Evolutionary conservation across 2,888 invertebrate species (phyloP).

Genomic region (Parascotia fuliginaria): DNA sequence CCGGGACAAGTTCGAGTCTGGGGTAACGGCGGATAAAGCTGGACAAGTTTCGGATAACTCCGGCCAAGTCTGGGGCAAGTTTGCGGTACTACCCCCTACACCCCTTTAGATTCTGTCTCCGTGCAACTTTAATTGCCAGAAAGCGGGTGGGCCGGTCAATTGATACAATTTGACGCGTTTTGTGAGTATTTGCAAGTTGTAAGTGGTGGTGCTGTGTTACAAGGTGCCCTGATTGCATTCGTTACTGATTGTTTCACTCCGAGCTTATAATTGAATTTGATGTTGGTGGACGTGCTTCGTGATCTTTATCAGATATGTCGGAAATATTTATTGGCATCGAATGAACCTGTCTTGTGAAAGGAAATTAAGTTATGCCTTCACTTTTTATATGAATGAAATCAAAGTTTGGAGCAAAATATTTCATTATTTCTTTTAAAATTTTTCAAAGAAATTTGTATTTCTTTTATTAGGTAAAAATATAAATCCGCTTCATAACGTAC

Average conservation of each 20-base stretch:
- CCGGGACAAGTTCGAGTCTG: constrained; percentile 42
- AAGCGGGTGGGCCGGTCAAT: constrained; percentile 61
- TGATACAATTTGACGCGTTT: constrained; percentile 71
- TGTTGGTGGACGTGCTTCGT: constrained; percentile 5
- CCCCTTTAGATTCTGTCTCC: constrained; percentile 52
- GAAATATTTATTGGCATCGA: not conserved
- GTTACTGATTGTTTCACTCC: constrained; percentile 28
- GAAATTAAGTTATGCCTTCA: no score
- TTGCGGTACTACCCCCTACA: constrained; percentile 45
- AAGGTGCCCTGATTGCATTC: constrained; percentile 51
- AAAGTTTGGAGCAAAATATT: no score
- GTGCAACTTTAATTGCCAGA: constrained; percentile 74
- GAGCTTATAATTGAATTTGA: constrained; percentile 20
- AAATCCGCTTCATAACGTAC: not conserved
- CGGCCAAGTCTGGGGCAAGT: constrained; percentile 46
- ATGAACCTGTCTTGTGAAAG: no score
- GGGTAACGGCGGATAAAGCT: constrained; percentile 56
- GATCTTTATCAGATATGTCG: constrained; percentile 16
- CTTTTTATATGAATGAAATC: no score
- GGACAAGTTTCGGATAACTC: constrained; percentile 58
- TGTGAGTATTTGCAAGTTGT: constrained; percentile 50
- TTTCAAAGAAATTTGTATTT: no score
- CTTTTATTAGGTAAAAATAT: not conserved
- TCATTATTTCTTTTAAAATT: no score
- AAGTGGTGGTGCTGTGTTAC: constrained; percentile 38